Evolutionary conservation across 2,797 vertebrate species (phyloP).

Genomic region (Pangasius sanitwongsei): DNA sequence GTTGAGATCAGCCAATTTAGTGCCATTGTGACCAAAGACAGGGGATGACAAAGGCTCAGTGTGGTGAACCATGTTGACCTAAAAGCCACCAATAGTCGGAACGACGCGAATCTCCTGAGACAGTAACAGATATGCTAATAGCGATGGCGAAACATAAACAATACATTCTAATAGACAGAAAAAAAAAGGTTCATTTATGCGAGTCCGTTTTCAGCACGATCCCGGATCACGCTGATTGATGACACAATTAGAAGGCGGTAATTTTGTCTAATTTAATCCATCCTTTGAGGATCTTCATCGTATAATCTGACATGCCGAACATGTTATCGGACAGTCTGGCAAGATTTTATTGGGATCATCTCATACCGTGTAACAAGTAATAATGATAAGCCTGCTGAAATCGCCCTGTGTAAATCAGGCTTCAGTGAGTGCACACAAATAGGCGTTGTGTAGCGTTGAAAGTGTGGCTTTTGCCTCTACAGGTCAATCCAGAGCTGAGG

Average conservation of each 20-base stretch:
- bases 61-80: neutral
- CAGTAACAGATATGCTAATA: neutral
- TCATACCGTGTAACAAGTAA: too few relatives aligned
- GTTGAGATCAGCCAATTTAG: neutral
- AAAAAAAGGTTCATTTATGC: too few relatives aligned
- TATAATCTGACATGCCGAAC: neutral
- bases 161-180: neutral
- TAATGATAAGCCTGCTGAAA: neutral
- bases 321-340: neutral
- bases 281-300: neutral
- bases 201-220: neutral
- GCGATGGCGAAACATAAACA: neutral
- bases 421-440: neutral
- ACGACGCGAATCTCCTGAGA: neutral
- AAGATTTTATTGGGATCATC: neutral
- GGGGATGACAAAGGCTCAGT: neutral
- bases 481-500: constrained; percentile 93
- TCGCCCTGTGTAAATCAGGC: neutral
- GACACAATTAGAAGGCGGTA: too few relatives aligned
- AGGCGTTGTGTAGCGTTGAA: neutral
- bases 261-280: too few relatives aligned
- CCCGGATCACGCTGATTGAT: too few relatives aligned
- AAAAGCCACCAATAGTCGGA: neutral
- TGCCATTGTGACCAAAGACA: neutral
- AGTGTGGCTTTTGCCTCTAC: neutral